Evolutionary conservation across 2,888 invertebrate genomes (phyloP).

Genomic region (Lampropteryx suffumata): DNA sequence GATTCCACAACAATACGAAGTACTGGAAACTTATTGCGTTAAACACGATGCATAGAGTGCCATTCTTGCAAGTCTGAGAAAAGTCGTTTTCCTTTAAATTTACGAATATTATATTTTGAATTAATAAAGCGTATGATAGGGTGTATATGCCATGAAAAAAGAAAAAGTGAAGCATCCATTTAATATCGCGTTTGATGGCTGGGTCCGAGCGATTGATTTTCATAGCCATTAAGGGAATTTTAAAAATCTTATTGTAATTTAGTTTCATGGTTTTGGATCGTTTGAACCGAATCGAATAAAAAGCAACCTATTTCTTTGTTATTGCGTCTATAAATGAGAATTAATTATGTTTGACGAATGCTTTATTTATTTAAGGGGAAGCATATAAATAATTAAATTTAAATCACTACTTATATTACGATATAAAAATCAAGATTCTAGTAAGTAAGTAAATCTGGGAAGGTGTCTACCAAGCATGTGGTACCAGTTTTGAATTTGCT

Average conservation of each 20-base stretch:
- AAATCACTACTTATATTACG: too few species aligned
- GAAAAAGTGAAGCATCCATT: slow-evolving; percentile 32
- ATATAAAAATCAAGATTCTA: too few species aligned
- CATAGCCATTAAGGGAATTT: slow-evolving; percentile 22
- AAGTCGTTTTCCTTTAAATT: slow-evolving; percentile 34
- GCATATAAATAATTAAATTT: too few species aligned
- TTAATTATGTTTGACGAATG: too few species aligned
- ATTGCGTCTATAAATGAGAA: too few species aligned
- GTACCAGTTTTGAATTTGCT: too few species aligned
- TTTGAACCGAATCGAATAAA: too few species aligned
- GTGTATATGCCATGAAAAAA: slow-evolving; percentile 21
- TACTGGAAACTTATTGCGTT: slow-evolving; percentile 21
- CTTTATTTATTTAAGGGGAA: too few species aligned
- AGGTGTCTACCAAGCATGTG: too few species aligned
- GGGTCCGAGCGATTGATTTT: slow-evolving; percentile 32
- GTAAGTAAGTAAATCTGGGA: too few species aligned
- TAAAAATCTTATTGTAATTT: slow-evolving; percentile 36
- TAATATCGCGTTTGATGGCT: slow-evolving; percentile 23
- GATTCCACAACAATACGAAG: slow-evolving; percentile 37
- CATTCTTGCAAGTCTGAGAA: slow-evolving; percentile 34
- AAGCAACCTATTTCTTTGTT: too few species aligned
- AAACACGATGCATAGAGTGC: slow-evolving; percentile 23
- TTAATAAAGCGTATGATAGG: not conserved
- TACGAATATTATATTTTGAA: slow-evolving; percentile 31
- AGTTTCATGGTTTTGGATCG: slow-evolving; percentile 35